Conservation (phyloP, 2,113 vertebrate species). For the Cheirogaleus medius region DNA sequence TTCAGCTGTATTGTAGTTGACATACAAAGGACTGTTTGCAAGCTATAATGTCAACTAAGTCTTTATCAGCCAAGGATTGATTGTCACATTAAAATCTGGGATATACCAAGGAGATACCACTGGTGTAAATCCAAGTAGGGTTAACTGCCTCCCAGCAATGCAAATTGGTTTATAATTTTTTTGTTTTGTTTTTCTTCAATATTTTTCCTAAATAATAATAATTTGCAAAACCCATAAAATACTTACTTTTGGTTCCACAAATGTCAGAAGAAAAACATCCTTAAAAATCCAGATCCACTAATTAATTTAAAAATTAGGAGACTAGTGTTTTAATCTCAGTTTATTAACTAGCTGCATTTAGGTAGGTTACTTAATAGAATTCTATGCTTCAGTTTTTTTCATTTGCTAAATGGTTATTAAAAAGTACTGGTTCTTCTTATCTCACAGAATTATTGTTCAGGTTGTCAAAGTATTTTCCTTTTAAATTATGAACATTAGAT, state of each 20-base stretch:
- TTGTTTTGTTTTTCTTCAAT: background rate
- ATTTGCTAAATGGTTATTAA: background rate
- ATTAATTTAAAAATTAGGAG: constrained; percentile 39
- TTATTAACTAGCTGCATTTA: background rate
- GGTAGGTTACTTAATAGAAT: constrained; percentile 7
- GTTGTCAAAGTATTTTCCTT: constrained; percentile 45
- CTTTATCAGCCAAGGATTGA: constrained; percentile 45
- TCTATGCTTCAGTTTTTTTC: background rate
- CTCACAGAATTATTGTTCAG: constrained; percentile 2
- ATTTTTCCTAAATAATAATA: constrained; percentile 22
- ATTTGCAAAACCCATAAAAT: constrained; percentile 5
- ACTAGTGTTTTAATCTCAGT: constrained; percentile 9
- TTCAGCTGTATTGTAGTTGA: constrained; percentile 33
- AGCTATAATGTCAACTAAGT: constrained; percentile 41
- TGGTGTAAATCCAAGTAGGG: constrained; percentile 10
- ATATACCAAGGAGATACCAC: background rate
- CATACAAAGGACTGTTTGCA: constrained; percentile 35
- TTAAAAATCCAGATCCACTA: background rate
- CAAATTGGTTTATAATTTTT: constrained; percentile 25
- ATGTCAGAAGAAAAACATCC: background rate
- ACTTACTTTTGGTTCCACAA: constrained; percentile 21
- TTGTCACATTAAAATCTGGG: constrained; percentile 11
- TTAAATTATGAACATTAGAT: constrained; percentile 14
- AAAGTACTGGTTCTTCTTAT: constrained; percentile 16
- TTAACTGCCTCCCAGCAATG: background rate